Base-by-base conservation (phyloP, 2,888 invertebrate genomes). In the Cerastis leucographa region DNA sequence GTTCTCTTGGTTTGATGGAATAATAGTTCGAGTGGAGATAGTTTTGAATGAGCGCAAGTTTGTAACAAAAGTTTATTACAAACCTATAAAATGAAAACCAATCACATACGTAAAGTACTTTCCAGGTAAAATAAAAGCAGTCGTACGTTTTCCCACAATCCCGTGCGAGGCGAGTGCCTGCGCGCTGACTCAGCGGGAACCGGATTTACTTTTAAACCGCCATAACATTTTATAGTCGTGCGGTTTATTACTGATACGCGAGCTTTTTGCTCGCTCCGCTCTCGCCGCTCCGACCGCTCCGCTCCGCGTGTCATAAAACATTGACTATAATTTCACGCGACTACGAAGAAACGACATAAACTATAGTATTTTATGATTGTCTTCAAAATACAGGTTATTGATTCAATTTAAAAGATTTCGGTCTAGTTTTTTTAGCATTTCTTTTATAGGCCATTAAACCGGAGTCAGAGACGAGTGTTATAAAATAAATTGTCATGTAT, bases 151-250 rank as follows among this genome's bases (percentile, higher is more conserved):
- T 83, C 85, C 69, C 84, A 74, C 84, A 74, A 35, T 25, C 22
- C 44, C 35, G 9, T 17, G 61, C 42, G 54, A n/a, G 35, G 29
- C 29, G 75, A 69, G 51, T 22, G 74, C 66, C 71, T 19, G 68
- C n/a, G 69, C 72, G 74, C 80, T 80, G 84, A 82, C 56, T 82
- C 81, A 84, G 80, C 54, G 73, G 73, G 87, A 85, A 87, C 89
- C 87, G 88, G 89, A 85, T 87, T 83, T 80, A 86, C 83, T 87
- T 83, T 82, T 77, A 81, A 85, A 81, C 75, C 73, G 81, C 86
- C 78, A 84, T 83, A 83, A 82, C 76, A 77, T 88, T 82, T 86
- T 83, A 86, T 78, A 84, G 76, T 80, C 71, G 62, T 65, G 76
- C 78, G 80, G 84, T 85, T 81, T 85, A 85, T 85, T 81, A 66